These are phyloP conservation scores for Aspiorhynchus laticeps DNA, from an alignment of 2,113 vertebrate species.

Conservation along the genomic window DNA sequence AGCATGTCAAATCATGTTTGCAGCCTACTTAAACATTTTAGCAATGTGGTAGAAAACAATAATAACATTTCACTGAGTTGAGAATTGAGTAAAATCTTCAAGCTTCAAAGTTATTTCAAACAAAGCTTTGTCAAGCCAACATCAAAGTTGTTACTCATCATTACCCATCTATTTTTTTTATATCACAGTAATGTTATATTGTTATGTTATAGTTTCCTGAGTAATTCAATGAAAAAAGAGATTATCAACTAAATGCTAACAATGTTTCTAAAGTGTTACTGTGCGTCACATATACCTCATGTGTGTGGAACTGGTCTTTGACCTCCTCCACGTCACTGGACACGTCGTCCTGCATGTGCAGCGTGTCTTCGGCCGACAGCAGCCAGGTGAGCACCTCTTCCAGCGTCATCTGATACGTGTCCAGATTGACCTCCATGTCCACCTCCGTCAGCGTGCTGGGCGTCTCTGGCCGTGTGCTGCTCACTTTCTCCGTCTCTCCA, in stretches of 20 bases:
- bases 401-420: constrained; percentile 90
- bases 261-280: not conserved
- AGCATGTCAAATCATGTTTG: not conserved
- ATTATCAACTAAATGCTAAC: not conserved
- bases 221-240: not conserved
- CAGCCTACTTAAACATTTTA: too few relatives aligned
- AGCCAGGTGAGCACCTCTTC: constrained; percentile 98
- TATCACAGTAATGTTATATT: not conserved
- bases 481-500: constrained; percentile 68
- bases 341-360: constrained; percentile 90
- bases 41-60: too few relatives aligned
- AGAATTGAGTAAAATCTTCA: not conserved
- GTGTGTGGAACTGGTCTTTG: constrained; percentile 95
- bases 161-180: not conserved
- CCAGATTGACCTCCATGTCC: constrained; percentile 89
- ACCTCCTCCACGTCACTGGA: constrained; percentile 95
- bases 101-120: not conserved
- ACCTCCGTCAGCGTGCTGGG: constrained; percentile 81
- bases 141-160: not conserved
- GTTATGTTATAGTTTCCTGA: not conserved
- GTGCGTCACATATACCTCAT: constrained; percentile 80
- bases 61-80: too few relatives aligned
- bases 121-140: not conserved
- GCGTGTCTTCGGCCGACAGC: constrained; percentile 89
- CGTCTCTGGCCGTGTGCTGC: constrained; percentile 75